Conservation (phyloP, 1,140 invertebrate species). For the Panonychus citri region DNA sequence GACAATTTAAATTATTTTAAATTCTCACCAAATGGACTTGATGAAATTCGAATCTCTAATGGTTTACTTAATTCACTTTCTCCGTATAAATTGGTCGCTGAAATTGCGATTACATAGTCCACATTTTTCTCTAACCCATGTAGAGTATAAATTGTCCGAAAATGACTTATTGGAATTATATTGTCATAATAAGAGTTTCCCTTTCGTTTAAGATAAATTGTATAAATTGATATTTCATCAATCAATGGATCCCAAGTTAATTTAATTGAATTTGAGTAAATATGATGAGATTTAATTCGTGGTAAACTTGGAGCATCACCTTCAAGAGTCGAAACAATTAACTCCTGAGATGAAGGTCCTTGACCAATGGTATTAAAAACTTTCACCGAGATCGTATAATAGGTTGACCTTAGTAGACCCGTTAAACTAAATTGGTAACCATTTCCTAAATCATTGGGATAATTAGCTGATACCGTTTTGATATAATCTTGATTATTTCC, state of each 20-base stretch:
- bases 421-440: slow-evolving; percentile 15
- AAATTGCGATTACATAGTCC: slow-evolving; percentile 14
- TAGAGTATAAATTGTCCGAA: background rate
- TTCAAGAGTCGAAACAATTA: slow-evolving; percentile 14
- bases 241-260: background rate
- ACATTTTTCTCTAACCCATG: background rate
- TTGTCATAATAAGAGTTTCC: background rate
- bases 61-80: slow-evolving; percentile 15
- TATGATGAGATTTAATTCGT: background rate
- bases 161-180: background rate
- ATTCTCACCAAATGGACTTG: background rate
- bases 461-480: slow-evolving; percentile 5
- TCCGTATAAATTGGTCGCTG: slow-evolving; percentile 15
- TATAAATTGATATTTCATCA: background rate
- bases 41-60: slow-evolving; percentile 1
- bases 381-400: slow-evolving; percentile 16
- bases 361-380: slow-evolving; percentile 16
- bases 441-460: background rate
- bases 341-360: slow-evolving; percentile 15
- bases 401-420: slow-evolving; percentile 13
- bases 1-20: too few relatives aligned
- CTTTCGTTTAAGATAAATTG: background rate
- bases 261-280: background rate
- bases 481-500: slow-evolving; percentile 11
- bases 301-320: slow-evolving; percentile 14